Conservation (phyloP, 2,113 vertebrate genomes). For the Melanocharis versteri region DNA sequence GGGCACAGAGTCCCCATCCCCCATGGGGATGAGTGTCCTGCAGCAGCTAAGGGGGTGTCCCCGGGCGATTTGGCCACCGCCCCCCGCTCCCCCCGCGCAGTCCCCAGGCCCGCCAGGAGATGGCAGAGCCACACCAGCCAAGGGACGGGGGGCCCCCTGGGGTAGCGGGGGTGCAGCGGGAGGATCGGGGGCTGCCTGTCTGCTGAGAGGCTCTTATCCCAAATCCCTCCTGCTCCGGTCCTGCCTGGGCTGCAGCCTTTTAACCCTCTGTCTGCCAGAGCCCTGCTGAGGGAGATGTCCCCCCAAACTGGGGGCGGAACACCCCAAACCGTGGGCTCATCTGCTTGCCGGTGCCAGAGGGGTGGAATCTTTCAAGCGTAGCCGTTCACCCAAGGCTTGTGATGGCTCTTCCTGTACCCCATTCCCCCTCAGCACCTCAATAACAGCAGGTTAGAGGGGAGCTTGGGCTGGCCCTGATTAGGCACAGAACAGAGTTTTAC, state of each 20-base stretch:
- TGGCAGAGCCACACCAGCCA: conserved; percentile 15
- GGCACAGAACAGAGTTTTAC: background rate
- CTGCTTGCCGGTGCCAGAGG: background rate
- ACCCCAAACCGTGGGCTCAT: background rate
- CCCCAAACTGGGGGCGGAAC: background rate
- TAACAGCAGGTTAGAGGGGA: background rate
- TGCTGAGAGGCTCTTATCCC: background rate
- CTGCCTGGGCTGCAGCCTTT: background rate
- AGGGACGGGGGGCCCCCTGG: background rate
- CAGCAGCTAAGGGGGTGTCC: background rate
- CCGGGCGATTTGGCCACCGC: background rate
- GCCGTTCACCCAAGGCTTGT: background rate
- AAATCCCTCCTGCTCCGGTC: background rate
- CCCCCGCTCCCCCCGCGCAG: background rate
- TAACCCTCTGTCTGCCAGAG: background rate
- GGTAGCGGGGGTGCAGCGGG: background rate
- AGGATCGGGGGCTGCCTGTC: too few species aligned
- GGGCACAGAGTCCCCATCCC: background rate
- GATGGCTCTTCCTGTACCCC: background rate
- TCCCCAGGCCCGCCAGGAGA: conserved; percentile 26
- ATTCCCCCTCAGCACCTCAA: background rate
- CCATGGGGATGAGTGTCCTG: too few species aligned
- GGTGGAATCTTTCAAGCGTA: background rate
- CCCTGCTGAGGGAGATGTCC: background rate
- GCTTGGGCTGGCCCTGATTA: background rate